Evolutionary conservation across 1,140 invertebrate species (phyloP), one percentile per base, ranked within the genome.

Genomic region (Anadara kagoshimensis): DNA sequence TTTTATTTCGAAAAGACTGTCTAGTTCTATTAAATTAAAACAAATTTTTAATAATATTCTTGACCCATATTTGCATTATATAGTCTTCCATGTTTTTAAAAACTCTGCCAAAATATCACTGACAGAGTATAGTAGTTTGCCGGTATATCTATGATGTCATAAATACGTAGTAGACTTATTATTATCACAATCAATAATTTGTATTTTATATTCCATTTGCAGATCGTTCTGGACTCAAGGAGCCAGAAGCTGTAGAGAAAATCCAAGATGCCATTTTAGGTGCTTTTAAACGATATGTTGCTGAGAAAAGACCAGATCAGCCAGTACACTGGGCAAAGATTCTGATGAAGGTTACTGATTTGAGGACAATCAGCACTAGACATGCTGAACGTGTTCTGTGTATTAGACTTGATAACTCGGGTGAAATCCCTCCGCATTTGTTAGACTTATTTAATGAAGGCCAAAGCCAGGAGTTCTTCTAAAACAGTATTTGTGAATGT

Each of bases 341-440:
- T 14, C 80, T 87, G 11, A 87, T 87, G 86, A 87, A 86, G 68
- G 86, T 87, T 7, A 86, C 85, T 14, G 86, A 87, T 47, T 71
- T 87, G 36, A 67, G 86, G 10, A 86, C 81, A 18, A 86, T 87
- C 26, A 82, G 81, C 69, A 86, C 84, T 11, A 68, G 83, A 29
- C 83, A 87, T 75, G 84, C 81, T 12, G 86, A 87, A 53, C 68
- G 84, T 14, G 83, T 87, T 14, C 59, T 87, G 26, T 85, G 79
- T 61, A 81, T 82, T 16, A 78, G 80, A 26, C 67, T 87, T 1
- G 85, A 87, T 61, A 76, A 78, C 62, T 71, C 81, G 56, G 81
- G 79, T 53, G 84, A 87, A 73, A 81, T 86, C 18, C 85, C 85
- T 12, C 79, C 82, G 14, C 74, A 85, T 29, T 69, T 86, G n/a